A percentile compares a stretch with the other conserved stretches of the same genome.
These are phyloP conservation scores for Etheostoma perlongum DNA, from an alignment of 2,797 vertebrate species.

Conservation along the genomic window DNA sequence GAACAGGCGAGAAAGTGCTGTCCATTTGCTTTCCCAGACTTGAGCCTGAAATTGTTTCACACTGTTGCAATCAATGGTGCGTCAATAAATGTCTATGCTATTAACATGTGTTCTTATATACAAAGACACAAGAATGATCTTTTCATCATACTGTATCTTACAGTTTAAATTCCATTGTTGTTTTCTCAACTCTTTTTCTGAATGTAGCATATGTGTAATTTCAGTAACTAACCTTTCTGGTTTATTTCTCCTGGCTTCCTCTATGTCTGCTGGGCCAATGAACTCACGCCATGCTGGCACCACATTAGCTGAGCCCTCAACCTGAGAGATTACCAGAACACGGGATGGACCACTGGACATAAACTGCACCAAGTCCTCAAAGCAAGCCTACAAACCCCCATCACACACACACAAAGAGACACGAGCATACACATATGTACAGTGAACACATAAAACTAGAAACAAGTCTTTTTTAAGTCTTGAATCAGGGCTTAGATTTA, in stretches of 20 bases:
- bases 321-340: constrained; percentile 87
- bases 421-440: constrained; percentile 25
- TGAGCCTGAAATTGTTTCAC: constrained; percentile 49
- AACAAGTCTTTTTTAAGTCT: background rate
- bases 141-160: background rate
- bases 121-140: background rate
- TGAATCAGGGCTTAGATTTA: background rate
- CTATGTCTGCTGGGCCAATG: constrained; percentile 87
- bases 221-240: constrained; percentile 85
- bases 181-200: background rate
- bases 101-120: constrained; percentile 18
- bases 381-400: constrained; percentile 80
- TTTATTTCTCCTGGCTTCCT: constrained; percentile 85
- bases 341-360: constrained; percentile 90
- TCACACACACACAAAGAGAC: constrained; percentile 55
- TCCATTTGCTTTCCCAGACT: constrained; percentile 59
- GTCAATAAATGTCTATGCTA: constrained; percentile 21
- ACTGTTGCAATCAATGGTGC: constrained; percentile 47
- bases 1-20: constrained; percentile 66
- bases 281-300: constrained; percentile 86
- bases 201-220: constrained; percentile 42
- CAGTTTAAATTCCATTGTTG: background rate
- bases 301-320: constrained; percentile 77
- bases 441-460: background rate
- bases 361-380: constrained; percentile 88